These are phyloP conservation scores for Dinothrombium tinctorium DNA, from an alignment of 1,140 invertebrate species.

Conservation along the genomic window DNA sequence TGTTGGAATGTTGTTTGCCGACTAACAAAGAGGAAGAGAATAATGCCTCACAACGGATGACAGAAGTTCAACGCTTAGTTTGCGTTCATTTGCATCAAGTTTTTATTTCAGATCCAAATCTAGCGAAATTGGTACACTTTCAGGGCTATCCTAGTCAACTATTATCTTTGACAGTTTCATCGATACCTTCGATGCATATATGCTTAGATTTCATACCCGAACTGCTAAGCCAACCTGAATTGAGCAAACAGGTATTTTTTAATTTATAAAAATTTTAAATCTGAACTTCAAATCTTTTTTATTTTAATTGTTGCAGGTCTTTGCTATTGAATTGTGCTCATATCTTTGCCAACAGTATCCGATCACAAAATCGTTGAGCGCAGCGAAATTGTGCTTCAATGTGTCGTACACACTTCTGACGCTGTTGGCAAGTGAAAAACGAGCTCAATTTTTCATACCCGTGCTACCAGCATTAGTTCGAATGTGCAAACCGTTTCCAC, in stretches of 20 bases:
- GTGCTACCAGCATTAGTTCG: slow-evolving; percentile 56
- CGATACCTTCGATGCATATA: slow-evolving; percentile 95
- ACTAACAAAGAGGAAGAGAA: not conserved
- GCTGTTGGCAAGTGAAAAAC: slow-evolving; percentile 50
- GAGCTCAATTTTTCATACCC: slow-evolving; percentile 52
- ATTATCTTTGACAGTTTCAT: slow-evolving; percentile 33
- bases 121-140: slow-evolving; percentile 93
- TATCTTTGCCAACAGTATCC: slow-evolving; percentile 78
- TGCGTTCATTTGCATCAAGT: slow-evolving; percentile 91
- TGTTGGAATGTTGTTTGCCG: slow-evolving; percentile 61
- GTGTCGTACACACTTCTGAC: slow-evolving; percentile 54
- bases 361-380: slow-evolving; percentile 66
- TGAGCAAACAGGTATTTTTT: slow-evolving; percentile 51
- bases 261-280: slow-evolving; percentile 6
- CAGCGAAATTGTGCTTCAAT: slow-evolving; percentile 70
- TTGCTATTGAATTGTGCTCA: slow-evolving; percentile 75
- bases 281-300: slow-evolving; percentile 10
- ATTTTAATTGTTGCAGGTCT: slow-evolving; percentile 29
- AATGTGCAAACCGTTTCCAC: slow-evolving; percentile 74
- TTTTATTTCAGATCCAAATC: slow-evolving; percentile 78
- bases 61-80: slow-evolving; percentile 75
- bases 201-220: slow-evolving; percentile 91
- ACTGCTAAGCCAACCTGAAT: slow-evolving; percentile 67
- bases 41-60: slow-evolving; percentile 26
- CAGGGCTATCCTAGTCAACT: slow-evolving; percentile 30